Conservation (phyloP, 1,140 invertebrate species). For the Phthorimaea operculella region DNA sequence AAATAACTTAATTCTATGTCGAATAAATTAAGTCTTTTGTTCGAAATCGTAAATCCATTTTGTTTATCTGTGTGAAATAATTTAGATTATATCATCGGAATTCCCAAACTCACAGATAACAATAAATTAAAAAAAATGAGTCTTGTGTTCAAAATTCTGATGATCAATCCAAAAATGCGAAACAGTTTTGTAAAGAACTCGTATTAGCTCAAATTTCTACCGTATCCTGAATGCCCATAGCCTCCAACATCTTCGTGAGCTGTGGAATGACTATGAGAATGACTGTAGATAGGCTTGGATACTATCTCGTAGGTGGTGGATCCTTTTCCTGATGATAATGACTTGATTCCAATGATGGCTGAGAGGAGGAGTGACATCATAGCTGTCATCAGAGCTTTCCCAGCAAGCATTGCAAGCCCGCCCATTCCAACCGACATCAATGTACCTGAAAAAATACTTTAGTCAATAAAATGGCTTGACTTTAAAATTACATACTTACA, state of each 20-base stretch:
- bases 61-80: too few relatives aligned
- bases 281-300: conserved; percentile 80
- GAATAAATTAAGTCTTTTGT: too few relatives aligned
- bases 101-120: too few relatives aligned
- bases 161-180: too few relatives aligned
- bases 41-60: too few relatives aligned
- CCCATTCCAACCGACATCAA: conserved; percentile 79
- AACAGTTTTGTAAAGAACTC: too few relatives aligned
- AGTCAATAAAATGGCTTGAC: too few relatives aligned
- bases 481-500: too few relatives aligned
- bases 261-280: conserved; percentile 77
- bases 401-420: conserved; percentile 79
- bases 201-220: conserved; percentile 50
- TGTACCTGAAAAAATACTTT: conserved; percentile 66
- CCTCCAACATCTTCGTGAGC: conserved; percentile 74
- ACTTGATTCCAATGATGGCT: conserved; percentile 80
- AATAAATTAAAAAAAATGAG: too few relatives aligned
- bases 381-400: conserved; percentile 87
- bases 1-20: too few relatives aligned
- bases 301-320: conserved; percentile 87
- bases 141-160: too few relatives aligned
- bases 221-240: conserved; percentile 71
- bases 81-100: too few relatives aligned
- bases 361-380: conserved; percentile 82
- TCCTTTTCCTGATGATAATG: conserved; percentile 74